These are phyloP conservation scores for Drosophila demipolita DNA, from an alignment of 2,888 invertebrate genomes.

Conservation along the genomic window DNA sequence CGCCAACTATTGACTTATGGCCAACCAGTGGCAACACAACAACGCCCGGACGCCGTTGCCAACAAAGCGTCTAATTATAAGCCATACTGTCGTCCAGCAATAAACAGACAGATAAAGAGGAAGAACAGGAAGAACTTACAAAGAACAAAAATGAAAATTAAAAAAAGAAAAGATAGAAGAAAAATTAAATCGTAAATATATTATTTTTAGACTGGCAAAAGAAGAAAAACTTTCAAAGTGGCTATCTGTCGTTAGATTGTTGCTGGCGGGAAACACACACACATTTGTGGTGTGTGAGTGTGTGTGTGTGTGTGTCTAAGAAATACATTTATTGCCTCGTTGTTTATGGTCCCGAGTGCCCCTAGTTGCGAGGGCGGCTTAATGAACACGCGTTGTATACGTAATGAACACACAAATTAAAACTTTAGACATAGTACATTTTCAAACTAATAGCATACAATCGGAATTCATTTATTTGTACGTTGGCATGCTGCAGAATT, in stretches of 20 bases:
- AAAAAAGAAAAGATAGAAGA: background rate
- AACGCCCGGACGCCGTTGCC: conserved; percentile 11
- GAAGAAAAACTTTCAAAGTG: conserved; percentile 36
- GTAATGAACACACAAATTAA: conserved; percentile 61
- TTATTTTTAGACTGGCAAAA: conserved; percentile 63
- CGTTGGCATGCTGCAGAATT: conserved; percentile 53
- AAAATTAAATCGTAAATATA: conserved; percentile 70
- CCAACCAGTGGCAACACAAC: conserved; percentile 42
- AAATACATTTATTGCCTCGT: conserved; percentile 43
- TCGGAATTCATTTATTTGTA: conserved; percentile 63
- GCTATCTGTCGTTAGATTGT: conserved; percentile 16
- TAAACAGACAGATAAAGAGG: background rate
- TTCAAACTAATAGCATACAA: conserved; percentile 66
- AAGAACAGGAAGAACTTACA: conserved; percentile 49
- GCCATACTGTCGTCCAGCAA: conserved; percentile 42
- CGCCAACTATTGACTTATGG: conserved; percentile 78
- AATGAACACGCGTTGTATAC: conserved; percentile 55
- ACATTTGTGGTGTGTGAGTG: conserved; percentile 8
- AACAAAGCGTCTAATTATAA: conserved; percentile 66
- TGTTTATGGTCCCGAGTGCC: conserved; percentile 35
- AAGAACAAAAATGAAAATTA: conserved; percentile 53
- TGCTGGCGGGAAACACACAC: conserved; percentile 30
- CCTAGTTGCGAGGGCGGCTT: conserved; percentile 29
- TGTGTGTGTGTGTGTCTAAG: background rate
- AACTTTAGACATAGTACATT: conserved; percentile 64